Evolutionary conservation across 1,140 invertebrate species (phyloP), one percentile per base, ranked within the genome.

Genomic region (Drosophila asahinai): DNA sequence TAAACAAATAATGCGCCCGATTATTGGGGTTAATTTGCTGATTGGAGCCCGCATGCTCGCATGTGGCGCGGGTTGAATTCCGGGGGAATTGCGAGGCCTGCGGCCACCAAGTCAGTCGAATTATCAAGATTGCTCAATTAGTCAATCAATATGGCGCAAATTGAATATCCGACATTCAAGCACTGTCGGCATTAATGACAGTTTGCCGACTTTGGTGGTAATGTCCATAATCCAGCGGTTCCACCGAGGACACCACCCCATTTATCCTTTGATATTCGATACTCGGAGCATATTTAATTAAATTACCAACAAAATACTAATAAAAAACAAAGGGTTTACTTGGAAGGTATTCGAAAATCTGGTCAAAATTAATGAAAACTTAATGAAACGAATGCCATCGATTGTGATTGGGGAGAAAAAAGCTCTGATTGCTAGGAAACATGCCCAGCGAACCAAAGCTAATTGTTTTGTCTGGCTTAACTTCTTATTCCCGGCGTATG

Each of bases 1-100:
- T 61, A 73, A 66, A 74, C 83, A 87, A 87, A 83, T 86, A 86
- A 52, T 83, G 80, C 67, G 80, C 76, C 77, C 80, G 40, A 62
- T 83, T 87, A 77, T 79, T 70, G 62, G 66, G 83, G 77, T 80
- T 87, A 87, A 89, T 87, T 83, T 89, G 80, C 80, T 89, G 84
- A 89, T 83, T 89, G 64, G 60, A 80, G 11, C 33, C 19, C 19
- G 43, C 66, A 57, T 52, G 25, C 12, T 11, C 14, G 30, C 48
- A 45, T 42, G 19, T 33, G 36, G 63, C 52, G 62, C 55, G 63
- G 60, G 66, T 52, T 61, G 61, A 38, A 68, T 78, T 77, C 51
- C 40, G 27, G 30, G 30, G 45, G 30, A 74, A 74, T 54, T 47
- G 33, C 42, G 40, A 22, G 40, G 15, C 8, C 42, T 9, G 33